Conservation (phyloP, 1,140 invertebrate species). For the Eumeta japonica region DNA sequence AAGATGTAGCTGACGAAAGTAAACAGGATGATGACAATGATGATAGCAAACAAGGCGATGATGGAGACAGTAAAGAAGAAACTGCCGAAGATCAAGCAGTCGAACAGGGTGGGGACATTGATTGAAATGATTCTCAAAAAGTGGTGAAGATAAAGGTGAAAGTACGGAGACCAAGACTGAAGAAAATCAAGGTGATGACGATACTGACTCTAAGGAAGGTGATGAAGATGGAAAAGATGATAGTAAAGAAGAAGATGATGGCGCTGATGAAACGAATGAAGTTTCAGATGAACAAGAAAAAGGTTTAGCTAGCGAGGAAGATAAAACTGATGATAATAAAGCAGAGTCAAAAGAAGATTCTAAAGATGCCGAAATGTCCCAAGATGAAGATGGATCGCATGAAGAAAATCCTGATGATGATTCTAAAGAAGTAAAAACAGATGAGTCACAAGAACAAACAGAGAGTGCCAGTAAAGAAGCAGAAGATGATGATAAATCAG, state of each 20-base stretch:
- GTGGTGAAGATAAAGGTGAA: conserved; percentile 27
- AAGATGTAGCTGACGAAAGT: conserved; percentile 34
- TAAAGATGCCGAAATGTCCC: conserved; percentile 49
- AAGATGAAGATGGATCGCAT: conserved; percentile 32
- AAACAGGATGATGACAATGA: conserved; percentile 32
- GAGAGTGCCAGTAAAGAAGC: conserved; percentile 39
- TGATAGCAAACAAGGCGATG: conserved; percentile 23
- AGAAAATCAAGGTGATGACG: conserved; percentile 19
- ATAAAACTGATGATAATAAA: conserved; percentile 21
- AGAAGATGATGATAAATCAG: conserved; percentile 30
- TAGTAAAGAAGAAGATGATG: conserved; percentile 32
- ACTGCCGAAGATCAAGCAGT: conserved; percentile 31
- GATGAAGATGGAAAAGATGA: conserved; percentile 21
- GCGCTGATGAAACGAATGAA: conserved; percentile 49
- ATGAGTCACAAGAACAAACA: conserved; percentile 33
- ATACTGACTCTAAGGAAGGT: conserved; percentile 24
- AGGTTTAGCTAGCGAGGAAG: conserved; percentile 17
- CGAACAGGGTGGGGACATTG: conserved; percentile 27
- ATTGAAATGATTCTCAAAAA: conserved; percentile 20
- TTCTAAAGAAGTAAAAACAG: conserved; percentile 16
- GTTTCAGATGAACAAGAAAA: conserved; percentile 29
- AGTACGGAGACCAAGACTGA: conserved; percentile 4
- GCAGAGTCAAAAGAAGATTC: conserved; percentile 28
- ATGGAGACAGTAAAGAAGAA: conserved; percentile 17
- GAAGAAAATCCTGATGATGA: conserved; percentile 9